Evolutionary conservation across 2,888 invertebrate genomes (phyloP), one percentile per base, ranked within the genome.

Genomic region (Clivina fossor): DNA sequence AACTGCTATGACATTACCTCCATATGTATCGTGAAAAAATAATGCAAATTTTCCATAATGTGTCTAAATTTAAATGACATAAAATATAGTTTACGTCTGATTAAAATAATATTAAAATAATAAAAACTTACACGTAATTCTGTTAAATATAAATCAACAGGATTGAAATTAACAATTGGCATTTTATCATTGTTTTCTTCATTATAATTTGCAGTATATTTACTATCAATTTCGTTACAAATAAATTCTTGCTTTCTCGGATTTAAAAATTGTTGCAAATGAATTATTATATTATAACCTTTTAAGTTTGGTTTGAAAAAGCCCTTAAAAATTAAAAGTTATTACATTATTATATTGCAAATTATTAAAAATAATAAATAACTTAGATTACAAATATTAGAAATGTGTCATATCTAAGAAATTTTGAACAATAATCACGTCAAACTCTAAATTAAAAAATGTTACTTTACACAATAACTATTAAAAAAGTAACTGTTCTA

Each of bases 21-120:
- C 94, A 72, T 86, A 91, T 0, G 80, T 76, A 73, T 97, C 90
- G 73, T 93, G 84, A 75, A 96, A 95, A 72, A 97, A 95, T 49
- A 91, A 69, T 0, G 93, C 94, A 67, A 84, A 83, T 5, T 92
- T 86, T 1, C 79, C 79, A 70, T 86, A 93, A 20, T 82, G 81
- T 53, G 79, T 43, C 16, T 32, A 24, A 44, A 8, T 49, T n/a
- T 30, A 9, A 32, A 46, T 19, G n/a, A 22, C 7, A 44, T 33
- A 11, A 37, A 8, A 38, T n/a, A 32, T 15, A 40, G 2, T 40
- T n/a, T n/a, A n/a, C n/a, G n/a, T n/a, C n/a, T 37, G n/a, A 37
- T 15, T 7, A 3, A 37, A 13, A 4, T 3, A 37, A 37, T 37
- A 16, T 20, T 9, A 9, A n/a, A 40, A 40, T 24, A 4, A 24